Base-by-base conservation (phyloP, 2,797 vertebrate genomes). In the Clarias fuscus region DNA sequence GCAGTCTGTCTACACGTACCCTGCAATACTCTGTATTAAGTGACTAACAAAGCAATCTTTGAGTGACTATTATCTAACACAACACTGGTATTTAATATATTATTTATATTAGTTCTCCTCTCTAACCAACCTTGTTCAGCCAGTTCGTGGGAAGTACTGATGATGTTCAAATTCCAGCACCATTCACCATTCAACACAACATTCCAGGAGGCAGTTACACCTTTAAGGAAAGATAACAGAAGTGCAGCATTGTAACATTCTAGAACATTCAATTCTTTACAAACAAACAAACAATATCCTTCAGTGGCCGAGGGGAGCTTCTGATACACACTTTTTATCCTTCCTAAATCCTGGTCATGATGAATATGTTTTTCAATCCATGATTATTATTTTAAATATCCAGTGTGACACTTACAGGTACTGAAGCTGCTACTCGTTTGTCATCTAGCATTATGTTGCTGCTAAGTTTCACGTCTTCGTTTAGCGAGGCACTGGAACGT, bases 111-210 rank as follows among this genome's bases (percentile, higher is more conserved):
- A 37, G 37, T 37, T 53, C 24, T 59, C 7, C 7, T 1, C 3
- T 11, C 3, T 59, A 3, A 59, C 90, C 43, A 91, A 91, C 90
- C 90, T 89, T 87, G 0, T 85, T 40, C 0, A 37, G 27, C 7
- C 64, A 33, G 22, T 56, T 22, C 3, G 67, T 79, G 58, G 22
- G 78, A 5, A 72, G 58, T 53, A 85, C 0, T 65, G 40, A 48
- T 83, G 30, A 88, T 37, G 62, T 89, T 68, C 83, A 90, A 77
- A 88, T 17, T 18, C 68, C 15, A 87, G 33, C 10, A 68, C 70
- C 27, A 79, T 27, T 20, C n/a, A 33, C 14, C 2, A 89, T 0
- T 37, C 37, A 33, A 33, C 37, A 37, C 37, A 37, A 86, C 89
- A 92, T 91, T 7, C 61, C 86, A 88, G 82, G 6, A 18, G 48